Evolutionary conservation across 2,797 vertebrate species (phyloP).

Genomic region (Helarctos malayanus): DNA sequence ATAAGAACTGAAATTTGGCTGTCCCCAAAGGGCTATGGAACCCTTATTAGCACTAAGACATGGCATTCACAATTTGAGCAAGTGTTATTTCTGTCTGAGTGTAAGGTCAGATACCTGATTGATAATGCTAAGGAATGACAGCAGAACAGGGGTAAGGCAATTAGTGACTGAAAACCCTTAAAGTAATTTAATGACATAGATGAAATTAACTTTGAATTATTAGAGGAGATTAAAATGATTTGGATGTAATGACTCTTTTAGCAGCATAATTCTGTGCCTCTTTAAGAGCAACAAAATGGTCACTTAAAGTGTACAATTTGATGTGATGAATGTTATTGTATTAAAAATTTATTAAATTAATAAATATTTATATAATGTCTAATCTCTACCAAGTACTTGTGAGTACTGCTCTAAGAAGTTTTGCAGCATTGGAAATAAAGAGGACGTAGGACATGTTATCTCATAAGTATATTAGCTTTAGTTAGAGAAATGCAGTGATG

Average conservation of each 20-base stretch:
- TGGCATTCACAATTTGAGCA: conserved; percentile 6
- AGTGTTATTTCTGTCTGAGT: conserved; percentile 51
- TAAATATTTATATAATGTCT: not conserved
- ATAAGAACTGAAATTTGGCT: conserved; percentile 15
- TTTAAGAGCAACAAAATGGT: not conserved
- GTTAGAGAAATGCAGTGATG: not conserved
- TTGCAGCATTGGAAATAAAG: not conserved
- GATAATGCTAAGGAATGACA: not conserved
- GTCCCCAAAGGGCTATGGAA: not conserved
- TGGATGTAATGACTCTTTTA: not conserved
- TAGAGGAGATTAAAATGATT: conserved; percentile 26
- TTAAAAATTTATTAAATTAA: not conserved
- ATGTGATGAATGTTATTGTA: not conserved
- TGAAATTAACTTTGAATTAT: conserved; percentile 8
- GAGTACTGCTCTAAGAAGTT: not conserved
- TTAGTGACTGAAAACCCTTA: not conserved
- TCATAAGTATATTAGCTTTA: not conserved
- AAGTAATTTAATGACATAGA: not conserved
- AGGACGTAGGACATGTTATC: not conserved
- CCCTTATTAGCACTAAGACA: not conserved
- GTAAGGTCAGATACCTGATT: not conserved
- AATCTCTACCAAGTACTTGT: not conserved
- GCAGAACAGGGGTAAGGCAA: not conserved
- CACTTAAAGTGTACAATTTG: not conserved
- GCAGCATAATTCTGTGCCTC: not conserved